A percentile compares a stretch with the other conserved stretches of the same genome.
Conservation (phyloP, 2,113 vertebrate genomes). For the Accipiter virgatus region DNA sequence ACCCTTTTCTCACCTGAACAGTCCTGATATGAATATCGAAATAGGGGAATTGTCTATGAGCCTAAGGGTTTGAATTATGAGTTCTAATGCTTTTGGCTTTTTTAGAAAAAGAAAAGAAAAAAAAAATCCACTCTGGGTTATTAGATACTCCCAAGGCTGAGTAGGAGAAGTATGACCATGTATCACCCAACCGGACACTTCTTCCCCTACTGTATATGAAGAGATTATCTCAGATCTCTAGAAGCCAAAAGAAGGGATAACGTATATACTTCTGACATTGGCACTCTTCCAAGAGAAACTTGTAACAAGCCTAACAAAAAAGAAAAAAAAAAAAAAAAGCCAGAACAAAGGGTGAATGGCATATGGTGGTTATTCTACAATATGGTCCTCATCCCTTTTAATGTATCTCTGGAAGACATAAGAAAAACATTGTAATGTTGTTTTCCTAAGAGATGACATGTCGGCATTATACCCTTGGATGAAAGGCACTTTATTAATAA, state of each 20-base stretch:
- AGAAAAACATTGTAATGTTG: not conserved
- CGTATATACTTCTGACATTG: slow-evolving; percentile 5
- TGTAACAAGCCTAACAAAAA: slow-evolving; percentile 21
- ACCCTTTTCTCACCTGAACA: not conserved
- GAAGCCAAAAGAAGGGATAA: slow-evolving; percentile 35
- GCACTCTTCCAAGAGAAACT: slow-evolving; percentile 44
- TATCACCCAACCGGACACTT: not conserved
- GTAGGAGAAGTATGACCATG: not conserved
- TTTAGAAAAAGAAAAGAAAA: not conserved
- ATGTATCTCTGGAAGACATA: slow-evolving; percentile 11
- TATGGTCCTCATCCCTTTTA: slow-evolving; percentile 54
- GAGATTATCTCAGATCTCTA: slow-evolving; percentile 16
- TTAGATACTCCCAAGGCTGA: not conserved
- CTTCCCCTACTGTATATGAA: not conserved
- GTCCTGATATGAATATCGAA: not conserved
- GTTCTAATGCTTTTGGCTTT: not conserved
- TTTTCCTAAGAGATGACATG: not conserved
- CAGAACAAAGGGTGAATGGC: slow-evolving; percentile 52
- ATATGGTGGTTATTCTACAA: slow-evolving; percentile 57
- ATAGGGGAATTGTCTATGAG: not conserved
- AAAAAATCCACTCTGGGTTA: not conserved
- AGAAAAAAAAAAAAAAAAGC: not conserved
- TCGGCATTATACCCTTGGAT: not conserved
- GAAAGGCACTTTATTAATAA: not conserved
- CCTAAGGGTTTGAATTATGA: not conserved